These are phyloP conservation scores for Drosophila tropicalis DNA, from an alignment of 1,140 invertebrate species.

Conservation along the genomic window DNA sequence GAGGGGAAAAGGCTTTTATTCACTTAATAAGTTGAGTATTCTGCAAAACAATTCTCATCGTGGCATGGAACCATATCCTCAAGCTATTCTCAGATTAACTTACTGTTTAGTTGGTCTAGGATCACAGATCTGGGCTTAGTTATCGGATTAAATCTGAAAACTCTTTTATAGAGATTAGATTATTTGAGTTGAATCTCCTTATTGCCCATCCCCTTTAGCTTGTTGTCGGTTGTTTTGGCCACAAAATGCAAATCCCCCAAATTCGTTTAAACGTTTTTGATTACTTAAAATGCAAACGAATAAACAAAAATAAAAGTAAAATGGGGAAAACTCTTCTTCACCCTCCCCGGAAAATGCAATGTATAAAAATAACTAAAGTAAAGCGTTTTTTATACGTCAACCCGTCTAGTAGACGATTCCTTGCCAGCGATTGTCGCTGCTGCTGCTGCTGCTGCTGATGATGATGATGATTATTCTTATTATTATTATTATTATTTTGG, in stretches of 20 bases:
- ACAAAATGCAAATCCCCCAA: conserved; percentile 65
- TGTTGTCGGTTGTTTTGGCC: conserved; percentile 15
- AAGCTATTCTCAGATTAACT: no score
- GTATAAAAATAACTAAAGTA: conserved; percentile 60
- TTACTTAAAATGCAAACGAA: conserved; percentile 59
- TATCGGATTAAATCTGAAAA: no score
- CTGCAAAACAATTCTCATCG: no score
- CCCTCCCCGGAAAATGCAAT: neutral
- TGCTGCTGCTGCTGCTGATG: conserved; percentile 29
- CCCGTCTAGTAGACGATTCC: neutral
- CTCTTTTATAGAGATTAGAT: no score
- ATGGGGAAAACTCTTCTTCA: neutral
- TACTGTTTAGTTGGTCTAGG: no score
- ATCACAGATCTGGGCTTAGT: no score
- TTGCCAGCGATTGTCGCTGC: conserved; percentile 12
- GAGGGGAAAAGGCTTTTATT: no score
- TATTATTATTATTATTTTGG: conserved; percentile 68
- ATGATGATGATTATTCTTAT: conserved; percentile 31
- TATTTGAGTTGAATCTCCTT: no score
- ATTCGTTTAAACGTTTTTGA: conserved; percentile 76
- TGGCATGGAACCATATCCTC: no score
- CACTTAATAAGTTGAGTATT: no score
- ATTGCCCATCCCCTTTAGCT: neutral
- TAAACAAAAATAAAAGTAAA: conserved; percentile 13
- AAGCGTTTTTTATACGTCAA: conserved; percentile 49